Base-by-base conservation (phyloP, 2,888 invertebrate species). In the Tribolium freemani region DNA sequence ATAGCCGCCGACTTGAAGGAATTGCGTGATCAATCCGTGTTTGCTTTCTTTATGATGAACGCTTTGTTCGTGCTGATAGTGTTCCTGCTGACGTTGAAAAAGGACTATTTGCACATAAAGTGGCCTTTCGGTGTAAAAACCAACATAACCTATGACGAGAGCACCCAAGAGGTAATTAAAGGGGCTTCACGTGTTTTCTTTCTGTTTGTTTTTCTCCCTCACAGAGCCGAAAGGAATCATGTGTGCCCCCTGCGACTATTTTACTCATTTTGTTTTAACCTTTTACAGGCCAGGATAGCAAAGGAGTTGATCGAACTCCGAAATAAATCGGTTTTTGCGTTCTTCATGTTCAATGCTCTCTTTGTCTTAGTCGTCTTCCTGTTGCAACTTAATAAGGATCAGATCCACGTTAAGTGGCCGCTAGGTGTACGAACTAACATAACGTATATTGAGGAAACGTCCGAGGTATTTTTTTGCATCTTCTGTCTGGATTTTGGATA, bases 281-380 rank as follows among this genome's bases (percentile, higher is more conserved):
- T 26, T 80, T 79, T 90, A 88, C 91, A 96, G 95, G 95, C 92
- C 86, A 92, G 96, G 87, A 94, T 96, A 85, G 96, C 96, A 84
- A 90, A 90, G 84, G 97, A 97, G 88, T 91, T 99, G 88, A 92
- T 95, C 87, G 97, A 97, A 87, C 93, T 98, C 86, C 91, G 98
- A 86, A 98, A 98, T 92, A 97, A 97, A 88, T 96, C 96, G 84
- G 96, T 97, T 85, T 97, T 97, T 89, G 96, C 96, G 87, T 98
- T 98, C 93, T 95, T 98, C 90, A 98, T 99, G 98, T 94, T 98
- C 91, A 99, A 99, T 93, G 96, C 98, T 88, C 93, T 99, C 87
- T 99, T 98, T 93, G 96, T 98, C 87, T 93, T 99, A 90, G 96
- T 98, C 89, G 97, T 99, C 86, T 96, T 99, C 90, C 94, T 99